Evolutionary conservation across 2,113 vertebrate species (phyloP).

Genomic region (Heptranchias perlo): DNA sequence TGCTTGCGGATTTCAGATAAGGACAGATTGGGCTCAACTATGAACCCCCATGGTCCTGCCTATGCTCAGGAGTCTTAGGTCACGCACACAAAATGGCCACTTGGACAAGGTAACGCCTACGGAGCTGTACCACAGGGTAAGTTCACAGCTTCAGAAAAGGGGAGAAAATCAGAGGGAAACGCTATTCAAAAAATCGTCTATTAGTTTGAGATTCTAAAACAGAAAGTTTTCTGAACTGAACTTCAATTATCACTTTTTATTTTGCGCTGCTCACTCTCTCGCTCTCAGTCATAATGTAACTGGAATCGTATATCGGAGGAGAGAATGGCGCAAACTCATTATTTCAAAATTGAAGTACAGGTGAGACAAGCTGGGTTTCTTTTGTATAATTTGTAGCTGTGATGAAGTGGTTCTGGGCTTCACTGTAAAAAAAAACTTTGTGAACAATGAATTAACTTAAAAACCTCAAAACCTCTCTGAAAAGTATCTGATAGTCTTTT

Average conservation of each 20-base stretch:
- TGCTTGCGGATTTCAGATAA: neutral
- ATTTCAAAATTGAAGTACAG: neutral
- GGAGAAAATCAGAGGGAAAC: neutral
- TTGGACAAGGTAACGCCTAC: neutral
- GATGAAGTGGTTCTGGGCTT: neutral
- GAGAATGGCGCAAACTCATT: neutral
- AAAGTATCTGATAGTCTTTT: neutral
- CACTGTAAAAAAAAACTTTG: neutral
- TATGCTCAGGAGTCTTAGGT: neutral
- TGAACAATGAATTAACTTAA: neutral
- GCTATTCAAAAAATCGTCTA: neutral
- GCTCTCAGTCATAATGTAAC: neutral
- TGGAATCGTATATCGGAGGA: neutral
- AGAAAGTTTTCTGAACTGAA: neutral
- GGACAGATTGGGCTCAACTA: neutral
- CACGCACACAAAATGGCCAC: neutral
- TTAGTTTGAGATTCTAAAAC: neutral
- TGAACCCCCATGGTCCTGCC: neutral
- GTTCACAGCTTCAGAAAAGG: neutral
- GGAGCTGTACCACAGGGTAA: too few relatives aligned
- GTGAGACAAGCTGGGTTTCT: neutral
- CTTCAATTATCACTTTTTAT: neutral
- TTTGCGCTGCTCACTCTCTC: neutral
- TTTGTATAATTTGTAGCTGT: neutral
- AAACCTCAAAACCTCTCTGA: neutral